Evolutionary conservation across 2,113 vertebrate species (phyloP), one percentile per base, ranked within the genome.

Genomic region (Mungos mungo): DNA sequence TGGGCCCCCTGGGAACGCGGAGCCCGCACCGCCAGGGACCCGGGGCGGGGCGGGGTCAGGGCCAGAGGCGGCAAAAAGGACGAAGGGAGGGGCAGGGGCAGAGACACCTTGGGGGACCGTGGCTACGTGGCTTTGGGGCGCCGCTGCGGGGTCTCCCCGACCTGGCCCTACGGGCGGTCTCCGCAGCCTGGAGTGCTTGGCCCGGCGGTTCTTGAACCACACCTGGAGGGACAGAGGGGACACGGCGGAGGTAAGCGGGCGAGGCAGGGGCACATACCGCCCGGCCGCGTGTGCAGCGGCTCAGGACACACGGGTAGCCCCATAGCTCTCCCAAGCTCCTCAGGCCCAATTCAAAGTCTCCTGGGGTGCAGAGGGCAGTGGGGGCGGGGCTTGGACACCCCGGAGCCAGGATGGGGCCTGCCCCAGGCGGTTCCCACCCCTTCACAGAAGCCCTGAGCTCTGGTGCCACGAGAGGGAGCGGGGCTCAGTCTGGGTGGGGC

Each of bases 201-300:
- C 95, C 0, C 90, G 7, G 4, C n/a, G 76, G 65, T 97, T 96
- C 86, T 95, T 97, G 74, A 97, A 93, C 96, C 90, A 97, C 18
- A 96, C 21, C 87, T 97, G 65, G 2, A 14, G 4, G 8, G 2
- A n/a, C 19, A 29, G 45, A n/a, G 12, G 27, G n/a, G 23, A n/a
- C 31, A 13, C 4, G 13, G 27, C 57, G 4, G 0, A 1, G 13
- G 23, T 5, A 1, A 72, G n/a, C 12, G 21, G 38, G 41, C 41
- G 45, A 60, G 13, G 27, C 15, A n/a, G 18, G 7, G 0, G 38
- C 12, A 11, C 4, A 0, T 18, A 1, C 8, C 33, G 1, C 23
- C 45, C 41, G 14, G 3, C 54, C 5, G 6, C 21, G 7, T 3
- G 0, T 13, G 60, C 31, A 10, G 50, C 4, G 2, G 60, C 15